Base-by-base conservation (phyloP, 2,113 vertebrate genomes). In the Clarias batrachus region DNA sequence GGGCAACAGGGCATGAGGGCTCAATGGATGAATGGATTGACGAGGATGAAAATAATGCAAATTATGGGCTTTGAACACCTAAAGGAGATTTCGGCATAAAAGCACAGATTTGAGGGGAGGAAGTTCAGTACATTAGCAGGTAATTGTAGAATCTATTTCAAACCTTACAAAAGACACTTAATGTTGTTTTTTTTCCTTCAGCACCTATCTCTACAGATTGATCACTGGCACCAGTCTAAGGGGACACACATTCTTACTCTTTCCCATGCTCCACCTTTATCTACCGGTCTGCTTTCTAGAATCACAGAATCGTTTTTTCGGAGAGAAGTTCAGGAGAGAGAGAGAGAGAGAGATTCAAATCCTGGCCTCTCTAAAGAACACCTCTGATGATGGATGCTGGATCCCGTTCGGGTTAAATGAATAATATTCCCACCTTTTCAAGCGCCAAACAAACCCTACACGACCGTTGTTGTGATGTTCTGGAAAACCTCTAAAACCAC, bases 391-490 rank as follows among this genome's bases (percentile, higher is more conserved):
- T 30, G 48, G 60, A 81, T 19, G 37, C 41, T 33, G n/a, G 71
- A 81, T 86, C 62, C 81, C 54, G 52, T 76, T 77, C 4, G 52
- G 65, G 66, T 56, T 41, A 17, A 82, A 57, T 82, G 56, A 87
- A 87, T 89, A 82, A 87, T 79, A 85, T 87, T 87, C 71, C 83
- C 83, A 82, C 23, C 82, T 85, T 85, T 85, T 78, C 48, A 37
- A 82, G 63, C 54, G 71, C 19, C 81, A 87, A 90, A 88, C 71
- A 85, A 87, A 87, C n/a, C 85, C 71, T 85, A n/a, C 63, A 21
- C n/a, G 76, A 48, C 52, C 19, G 25, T 59, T 37, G 9, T 65
- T 37, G 9, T 65, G 80, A 74, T 71, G 83, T 73, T 83, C 54
- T 87, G 86, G 83, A 83, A 87, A 87, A 79, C 79, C 27, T 79